Conservation (phyloP, 2,797 vertebrate species). For the Cossypha polioptera region DNA sequence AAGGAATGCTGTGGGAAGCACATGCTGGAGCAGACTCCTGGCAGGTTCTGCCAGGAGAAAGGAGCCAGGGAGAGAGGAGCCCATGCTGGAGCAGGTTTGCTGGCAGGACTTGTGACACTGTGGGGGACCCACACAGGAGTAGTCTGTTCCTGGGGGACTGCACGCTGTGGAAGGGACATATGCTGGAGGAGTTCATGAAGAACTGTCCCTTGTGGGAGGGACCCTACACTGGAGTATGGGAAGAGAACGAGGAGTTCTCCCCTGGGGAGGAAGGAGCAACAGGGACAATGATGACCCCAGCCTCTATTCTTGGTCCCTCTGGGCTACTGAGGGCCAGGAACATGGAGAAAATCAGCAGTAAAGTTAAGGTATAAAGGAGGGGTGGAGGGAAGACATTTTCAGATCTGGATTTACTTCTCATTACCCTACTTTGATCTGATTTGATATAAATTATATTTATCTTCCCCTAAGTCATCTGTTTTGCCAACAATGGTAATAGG, state of each 20-base stretch:
- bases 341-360: neutral
- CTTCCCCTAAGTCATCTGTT: neutral
- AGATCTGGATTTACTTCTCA: neutral
- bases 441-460: neutral
- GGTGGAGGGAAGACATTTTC: neutral
- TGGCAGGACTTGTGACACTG: neutral
- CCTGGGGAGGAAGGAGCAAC: neutral
- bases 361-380: neutral
- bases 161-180: neutral
- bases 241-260: fast-evolving
- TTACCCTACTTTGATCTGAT: neutral
- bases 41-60: neutral
- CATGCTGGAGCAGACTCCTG: neutral
- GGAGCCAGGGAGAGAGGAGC: neutral
- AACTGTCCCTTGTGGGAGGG: neutral
- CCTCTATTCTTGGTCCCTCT: neutral
- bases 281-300: neutral
- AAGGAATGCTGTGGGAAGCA: neutral
- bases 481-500: neutral
- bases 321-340: neutral
- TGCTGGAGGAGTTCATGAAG: neutral
- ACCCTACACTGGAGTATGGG: fast-evolving
- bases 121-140: neutral
- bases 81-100: neutral
- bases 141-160: neutral